Percentiles rank a stretch among this genome's conserved stretches.
Conservation (phyloP, 2,797 vertebrate species). For the Coccyzus lansbergi region DNA sequence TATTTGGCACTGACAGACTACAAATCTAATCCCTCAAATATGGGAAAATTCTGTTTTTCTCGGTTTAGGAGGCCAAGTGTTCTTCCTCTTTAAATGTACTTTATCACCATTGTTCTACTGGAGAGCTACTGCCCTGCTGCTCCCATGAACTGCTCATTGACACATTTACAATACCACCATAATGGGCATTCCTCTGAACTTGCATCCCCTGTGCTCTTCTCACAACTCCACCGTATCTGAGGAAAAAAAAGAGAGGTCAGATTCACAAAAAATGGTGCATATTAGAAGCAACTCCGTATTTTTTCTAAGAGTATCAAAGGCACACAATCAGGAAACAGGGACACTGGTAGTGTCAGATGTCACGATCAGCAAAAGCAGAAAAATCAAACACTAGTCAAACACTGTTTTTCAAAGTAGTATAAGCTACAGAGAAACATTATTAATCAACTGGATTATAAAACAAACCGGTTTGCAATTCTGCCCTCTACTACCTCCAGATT, state of each 20-base stretch:
- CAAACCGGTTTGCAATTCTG: background rate
- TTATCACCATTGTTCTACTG: background rate
- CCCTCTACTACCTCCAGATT: background rate
- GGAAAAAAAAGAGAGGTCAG: background rate
- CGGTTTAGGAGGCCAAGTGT: background rate
- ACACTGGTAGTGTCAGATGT: background rate
- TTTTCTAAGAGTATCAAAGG: background rate
- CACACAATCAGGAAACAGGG: background rate
- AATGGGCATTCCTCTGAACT: background rate
- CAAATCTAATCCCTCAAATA: background rate
- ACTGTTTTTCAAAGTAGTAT: background rate
- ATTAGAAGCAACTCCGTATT: background rate
- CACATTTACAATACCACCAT: background rate
- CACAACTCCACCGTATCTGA: background rate
- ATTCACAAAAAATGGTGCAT: background rate
- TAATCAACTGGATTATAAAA: conserved; percentile 1
- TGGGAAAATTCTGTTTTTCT: background rate
- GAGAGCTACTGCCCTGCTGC: background rate
- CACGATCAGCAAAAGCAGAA: background rate
- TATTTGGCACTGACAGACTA: background rate
- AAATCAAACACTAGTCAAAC: background rate
- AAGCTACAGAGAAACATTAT: background rate
- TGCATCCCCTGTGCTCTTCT: background rate
- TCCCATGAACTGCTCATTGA: background rate
- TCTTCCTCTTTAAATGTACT: background rate